A percentile compares a stretch with the other conserved stretches of the same genome.
phyloP scores from a whole-genome alignment of 2,888 invertebrate species.

The Lissonota sp. region DNA sequence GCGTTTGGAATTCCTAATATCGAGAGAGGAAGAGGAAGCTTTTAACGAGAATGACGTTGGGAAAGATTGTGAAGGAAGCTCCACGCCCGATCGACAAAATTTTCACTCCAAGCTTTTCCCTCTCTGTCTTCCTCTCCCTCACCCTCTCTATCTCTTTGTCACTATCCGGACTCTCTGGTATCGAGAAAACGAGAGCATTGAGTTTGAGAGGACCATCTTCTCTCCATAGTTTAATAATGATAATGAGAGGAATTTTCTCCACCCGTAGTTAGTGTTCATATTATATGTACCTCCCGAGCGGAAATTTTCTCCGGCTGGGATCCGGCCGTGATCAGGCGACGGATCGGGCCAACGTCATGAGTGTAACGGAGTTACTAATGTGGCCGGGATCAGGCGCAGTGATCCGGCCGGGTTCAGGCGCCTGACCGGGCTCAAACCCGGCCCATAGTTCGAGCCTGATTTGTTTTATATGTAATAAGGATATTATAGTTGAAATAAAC shows the following conservation, averaged over 20 bases:
- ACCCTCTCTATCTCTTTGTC: background rate
- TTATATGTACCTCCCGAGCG: constrained; percentile 16
- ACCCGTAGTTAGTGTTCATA: constrained; percentile 5
- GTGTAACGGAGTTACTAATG: too few relatives aligned
- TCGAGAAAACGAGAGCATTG: constrained; percentile 6
- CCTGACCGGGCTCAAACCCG: too few relatives aligned
- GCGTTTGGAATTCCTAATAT: constrained; percentile 57
- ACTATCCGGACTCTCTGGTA: background rate
- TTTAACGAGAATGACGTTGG: constrained; percentile 35
- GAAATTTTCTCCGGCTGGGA: too few relatives aligned
- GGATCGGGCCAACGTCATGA: too few relatives aligned
- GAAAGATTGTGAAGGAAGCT: constrained; percentile 38
- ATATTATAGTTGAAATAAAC: too few relatives aligned
- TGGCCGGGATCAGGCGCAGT: too few relatives aligned
- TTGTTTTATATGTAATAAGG: too few relatives aligned
- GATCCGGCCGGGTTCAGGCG: too few relatives aligned
- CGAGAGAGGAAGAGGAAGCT: constrained; percentile 13
- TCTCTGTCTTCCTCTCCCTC: background rate
- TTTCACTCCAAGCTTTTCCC: constrained; percentile 35
- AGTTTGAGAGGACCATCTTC: constrained; percentile 15
- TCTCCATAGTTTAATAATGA: constrained; percentile 10
- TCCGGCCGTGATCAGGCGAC: too few relatives aligned
- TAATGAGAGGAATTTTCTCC: constrained; percentile 48
- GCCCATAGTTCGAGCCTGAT: too few relatives aligned
- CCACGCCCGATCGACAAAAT: constrained; percentile 41